phyloP scores from a whole-genome alignment of 2,888 invertebrate species.

The Tenthredo distinguenda region DNA sequence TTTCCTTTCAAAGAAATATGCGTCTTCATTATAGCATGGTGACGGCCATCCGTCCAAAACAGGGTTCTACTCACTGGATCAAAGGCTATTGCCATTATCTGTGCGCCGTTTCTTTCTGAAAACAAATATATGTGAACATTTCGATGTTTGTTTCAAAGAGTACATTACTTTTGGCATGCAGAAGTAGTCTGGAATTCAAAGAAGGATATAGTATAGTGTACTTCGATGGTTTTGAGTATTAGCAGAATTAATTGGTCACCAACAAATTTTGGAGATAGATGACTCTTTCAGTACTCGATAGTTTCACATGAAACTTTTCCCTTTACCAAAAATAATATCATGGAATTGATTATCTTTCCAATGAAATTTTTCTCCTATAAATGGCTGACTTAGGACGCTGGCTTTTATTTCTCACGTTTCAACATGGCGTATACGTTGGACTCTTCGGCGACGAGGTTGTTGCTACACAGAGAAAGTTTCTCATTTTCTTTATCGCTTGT shows the following conservation, averaged over 20 bases:
- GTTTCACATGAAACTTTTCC: too few species aligned
- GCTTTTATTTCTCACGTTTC: slow-evolving; percentile 63
- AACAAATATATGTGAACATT: not conserved
- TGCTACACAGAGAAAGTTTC: not conserved
- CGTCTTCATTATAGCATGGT: slow-evolving; percentile 82
- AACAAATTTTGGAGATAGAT: too few species aligned
- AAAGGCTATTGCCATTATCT: slow-evolving; percentile 86
- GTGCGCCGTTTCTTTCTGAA: slow-evolving; percentile 77
- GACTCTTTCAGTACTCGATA: too few species aligned
- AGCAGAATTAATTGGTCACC: too few species aligned
- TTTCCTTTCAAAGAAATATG: slow-evolving; percentile 59
- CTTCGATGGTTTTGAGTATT: too few species aligned
- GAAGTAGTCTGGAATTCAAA: not conserved
- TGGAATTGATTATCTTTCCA: not conserved
- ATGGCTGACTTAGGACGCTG: not conserved
- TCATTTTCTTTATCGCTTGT: not conserved
- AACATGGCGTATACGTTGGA: slow-evolving; percentile 60
- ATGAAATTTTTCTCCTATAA: not conserved
- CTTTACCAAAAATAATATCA: not conserved
- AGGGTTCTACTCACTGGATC: slow-evolving; percentile 86
- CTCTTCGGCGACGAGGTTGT: not conserved
- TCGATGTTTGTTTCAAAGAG: too few species aligned
- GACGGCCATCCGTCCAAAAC: slow-evolving; percentile 90
- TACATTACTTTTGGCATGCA: not conserved
- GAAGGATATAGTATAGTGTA: too few species aligned